These are phyloP conservation scores for Madoqua kirkii DNA, from an alignment of 2,113 vertebrate species.

Conservation along the genomic window DNA sequence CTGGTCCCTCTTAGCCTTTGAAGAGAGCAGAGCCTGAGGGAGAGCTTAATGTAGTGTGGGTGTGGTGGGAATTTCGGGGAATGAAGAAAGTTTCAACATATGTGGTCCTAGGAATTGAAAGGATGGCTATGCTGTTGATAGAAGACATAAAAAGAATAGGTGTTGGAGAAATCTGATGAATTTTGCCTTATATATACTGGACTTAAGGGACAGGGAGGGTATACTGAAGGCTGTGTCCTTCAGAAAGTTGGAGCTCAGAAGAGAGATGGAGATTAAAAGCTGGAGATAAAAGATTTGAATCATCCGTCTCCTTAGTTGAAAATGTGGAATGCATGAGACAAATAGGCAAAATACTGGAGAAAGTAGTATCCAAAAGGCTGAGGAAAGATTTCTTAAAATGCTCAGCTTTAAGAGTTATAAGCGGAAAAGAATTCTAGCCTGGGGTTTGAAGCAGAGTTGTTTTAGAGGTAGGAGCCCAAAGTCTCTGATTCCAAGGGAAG, in stretches of 20 bases:
- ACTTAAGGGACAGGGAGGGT: background rate
- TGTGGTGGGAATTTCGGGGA: accelerated
- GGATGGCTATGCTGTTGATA: background rate
- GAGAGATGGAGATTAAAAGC: background rate
- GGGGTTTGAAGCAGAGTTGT: background rate
- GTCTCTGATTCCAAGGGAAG: background rate
- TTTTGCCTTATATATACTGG: background rate
- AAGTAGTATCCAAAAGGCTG: background rate
- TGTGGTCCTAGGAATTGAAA: background rate
- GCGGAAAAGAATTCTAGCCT: background rate
- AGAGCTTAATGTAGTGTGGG: too few species aligned
- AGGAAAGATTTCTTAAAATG: background rate
- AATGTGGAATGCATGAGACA: background rate
- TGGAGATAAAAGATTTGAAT: background rate
- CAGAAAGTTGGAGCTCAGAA: background rate
- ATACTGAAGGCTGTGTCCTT: background rate
- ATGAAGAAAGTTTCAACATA: background rate
- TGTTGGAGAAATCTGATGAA: background rate
- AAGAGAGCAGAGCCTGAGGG: background rate
- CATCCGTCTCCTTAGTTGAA: background rate
- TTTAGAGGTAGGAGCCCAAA: background rate
- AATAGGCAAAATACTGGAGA: background rate
- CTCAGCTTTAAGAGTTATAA: background rate
- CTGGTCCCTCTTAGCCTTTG: background rate
- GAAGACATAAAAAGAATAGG: background rate